These are phyloP conservation scores for Thaumetopoea pityocampa DNA, from an alignment of 1,140 invertebrate species.

Conservation along the genomic window DNA sequence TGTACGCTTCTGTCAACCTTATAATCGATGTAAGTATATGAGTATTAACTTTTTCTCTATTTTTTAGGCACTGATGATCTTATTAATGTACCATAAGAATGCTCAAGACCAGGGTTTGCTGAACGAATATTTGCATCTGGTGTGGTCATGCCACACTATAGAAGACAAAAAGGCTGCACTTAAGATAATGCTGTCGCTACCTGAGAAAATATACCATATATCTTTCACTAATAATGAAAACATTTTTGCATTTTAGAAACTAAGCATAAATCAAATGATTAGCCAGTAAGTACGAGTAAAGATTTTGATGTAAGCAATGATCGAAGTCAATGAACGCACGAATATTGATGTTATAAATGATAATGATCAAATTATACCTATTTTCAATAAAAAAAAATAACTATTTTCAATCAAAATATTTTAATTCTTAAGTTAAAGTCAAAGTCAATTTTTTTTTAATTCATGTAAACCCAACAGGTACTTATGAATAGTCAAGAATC, in stretches of 20 bases:
- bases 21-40: not conserved
- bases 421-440: too few relatives aligned
- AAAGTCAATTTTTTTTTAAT: too few relatives aligned
- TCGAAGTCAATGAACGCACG: too few relatives aligned
- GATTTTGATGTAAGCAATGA: too few relatives aligned
- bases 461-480: too few relatives aligned
- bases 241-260: not conserved
- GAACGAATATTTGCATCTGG: conserved; percentile 54
- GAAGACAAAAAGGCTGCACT: conserved; percentile 54
- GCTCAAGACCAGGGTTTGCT: conserved; percentile 40
- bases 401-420: too few relatives aligned
- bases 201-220: conserved; percentile 35
- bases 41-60: conserved; percentile 1
- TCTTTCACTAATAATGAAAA: not conserved
- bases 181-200: conserved; percentile 43
- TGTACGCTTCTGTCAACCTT: too few relatives aligned
- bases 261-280: not conserved
- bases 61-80: conserved; percentile 54
- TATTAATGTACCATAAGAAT: conserved; percentile 55
- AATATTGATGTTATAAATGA: too few relatives aligned
- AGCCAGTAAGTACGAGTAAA: not conserved
- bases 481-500: too few relatives aligned
- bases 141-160: conserved; percentile 42
- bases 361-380: too few relatives aligned
- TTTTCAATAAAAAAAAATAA: too few relatives aligned